phyloP scores from a whole-genome alignment of 2,888 invertebrate species.

The Colostygia pectinataria region DNA sequence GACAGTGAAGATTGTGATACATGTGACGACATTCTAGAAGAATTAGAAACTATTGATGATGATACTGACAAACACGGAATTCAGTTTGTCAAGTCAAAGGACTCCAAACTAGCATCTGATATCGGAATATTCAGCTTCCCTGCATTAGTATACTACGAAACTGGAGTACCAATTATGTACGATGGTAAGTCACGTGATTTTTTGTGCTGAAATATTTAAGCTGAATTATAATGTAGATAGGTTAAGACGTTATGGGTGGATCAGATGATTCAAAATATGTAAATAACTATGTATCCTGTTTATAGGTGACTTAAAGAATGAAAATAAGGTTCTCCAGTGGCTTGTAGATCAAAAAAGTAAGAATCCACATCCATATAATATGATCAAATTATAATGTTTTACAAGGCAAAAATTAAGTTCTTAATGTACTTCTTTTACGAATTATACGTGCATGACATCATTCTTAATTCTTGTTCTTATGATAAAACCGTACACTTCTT shows the following conservation, averaged over 20 bases:
- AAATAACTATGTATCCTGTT: constrained; percentile 63
- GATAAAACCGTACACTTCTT: constrained; percentile 53
- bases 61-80: constrained; percentile 96
- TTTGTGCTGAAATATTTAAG: constrained; percentile 17
- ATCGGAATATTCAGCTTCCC: constrained; percentile 96
- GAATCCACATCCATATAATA: constrained; percentile 85
- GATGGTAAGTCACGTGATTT: constrained; percentile 87
- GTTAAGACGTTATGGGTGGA: background rate
- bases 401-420: constrained; percentile 46
- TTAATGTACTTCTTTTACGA: constrained; percentile 48
- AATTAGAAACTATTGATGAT: constrained; percentile 95
- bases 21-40: constrained; percentile 93
- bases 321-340: constrained; percentile 98
- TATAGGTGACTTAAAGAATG: constrained; percentile 96
- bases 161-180: constrained; percentile 96
- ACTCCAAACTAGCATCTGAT: constrained; percentile 93
- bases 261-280: constrained; percentile 11
- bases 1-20: constrained; percentile 93
- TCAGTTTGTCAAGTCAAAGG: constrained; percentile 96
- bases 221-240: background rate
- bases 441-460: constrained; percentile 80
- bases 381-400: constrained; percentile 43
- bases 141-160: constrained; percentile 95
- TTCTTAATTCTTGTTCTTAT: constrained; percentile 57
- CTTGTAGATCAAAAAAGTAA: constrained; percentile 98